Base-by-base conservation (phyloP, 2,888 invertebrate species). In the Gymnocheta viridis region DNA sequence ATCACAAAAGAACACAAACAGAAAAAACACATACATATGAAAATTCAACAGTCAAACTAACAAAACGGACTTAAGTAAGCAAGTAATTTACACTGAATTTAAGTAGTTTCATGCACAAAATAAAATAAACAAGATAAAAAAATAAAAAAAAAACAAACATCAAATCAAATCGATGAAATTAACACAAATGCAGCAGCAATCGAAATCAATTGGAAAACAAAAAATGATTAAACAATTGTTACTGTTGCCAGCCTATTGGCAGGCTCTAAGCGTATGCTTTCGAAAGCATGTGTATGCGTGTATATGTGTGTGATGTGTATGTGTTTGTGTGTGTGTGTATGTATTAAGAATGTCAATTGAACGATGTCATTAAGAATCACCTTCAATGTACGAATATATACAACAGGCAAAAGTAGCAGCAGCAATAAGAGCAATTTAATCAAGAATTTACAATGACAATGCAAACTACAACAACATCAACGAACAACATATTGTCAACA, bases 291-390 rank as follows among this genome's bases (percentile, higher is more conserved):
- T 47, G 7, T 58, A 47, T 74, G 29, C 14, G 22, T 14, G n/a
- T 58, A 19, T 56, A 49, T 44, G 4, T 64, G n/a, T 67, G 51
- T 14, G 38, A 5, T 73, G 12, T 56, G 54, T 17, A 32, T 38
- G 35, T 51, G 7, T 47, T 35, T 27, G 2, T 35, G 32, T 35
- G 32, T 76, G 9, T 66, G 51, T 19, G n/a, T 58, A 22, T 60
- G 35, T 67, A 66, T 67, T 72, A 77, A 77, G 77, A 84, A 84
- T 84, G 84, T 78, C 81, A 81, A 84, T 81, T 84, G 84, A 84
- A 73, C 84, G 81, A 84, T 84, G 87, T 86, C 86, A 87, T 86
- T 86, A 85, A 86, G 84, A 86, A 87, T 86, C 86, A 86, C 86
- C 87, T 86, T 86, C 81, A 86, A 82, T 81, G 22, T 47, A 66